Percentiles rank a stretch among this genome's conserved stretches.
Conservation (phyloP, 30 jellyfish, hydroid and myxozoan genomes). For the Aurelia coerulea region DNA sequence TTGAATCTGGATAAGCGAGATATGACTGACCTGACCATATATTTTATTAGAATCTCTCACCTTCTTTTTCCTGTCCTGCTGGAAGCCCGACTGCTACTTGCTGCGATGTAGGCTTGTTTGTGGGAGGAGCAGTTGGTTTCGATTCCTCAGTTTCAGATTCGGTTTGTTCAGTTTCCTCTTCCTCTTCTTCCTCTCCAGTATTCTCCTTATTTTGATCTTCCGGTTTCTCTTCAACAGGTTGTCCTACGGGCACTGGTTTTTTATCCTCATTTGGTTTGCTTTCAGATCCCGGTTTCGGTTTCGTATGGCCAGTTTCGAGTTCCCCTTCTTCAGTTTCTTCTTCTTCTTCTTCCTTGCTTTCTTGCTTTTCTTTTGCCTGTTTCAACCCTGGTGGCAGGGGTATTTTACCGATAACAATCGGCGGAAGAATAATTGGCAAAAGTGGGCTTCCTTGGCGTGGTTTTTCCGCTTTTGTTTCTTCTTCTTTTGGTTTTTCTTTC, state of each 20-base stretch:
- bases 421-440: slow-evolving; percentile 25
- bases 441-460: no score
- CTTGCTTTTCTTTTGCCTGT: slow-evolving; percentile 18
- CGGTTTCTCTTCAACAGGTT: slow-evolving; percentile 15
- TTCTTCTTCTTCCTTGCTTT: slow-evolving; percentile 20
- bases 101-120: not conserved
- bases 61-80: slow-evolving; percentile 12
- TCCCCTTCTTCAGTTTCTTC: slow-evolving; percentile 31
- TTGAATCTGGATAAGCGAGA: no score
- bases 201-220: slow-evolving; percentile 10
- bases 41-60: not conserved
- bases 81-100: slow-evolving; percentile 19
- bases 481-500: slow-evolving; percentile 1
- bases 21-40: no score
- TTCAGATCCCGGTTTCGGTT: slow-evolving; percentile 6
- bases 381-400: slow-evolving; percentile 20
- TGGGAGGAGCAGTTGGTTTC: slow-evolving; percentile 3
- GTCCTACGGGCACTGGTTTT: not conserved
- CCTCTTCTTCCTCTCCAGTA: slow-evolving; percentile 14
- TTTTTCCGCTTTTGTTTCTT: not conserved
- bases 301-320: slow-evolving; percentile 14
- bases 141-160: slow-evolving; percentile 34
- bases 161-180: slow-evolving; percentile 26
- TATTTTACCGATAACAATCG: slow-evolving; percentile 41
- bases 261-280: slow-evolving; percentile 9